Evolutionary conservation across 2,888 invertebrate species (phyloP), one percentile per base, ranked within the genome.

Genomic region (Chymomyza amoena): DNA sequence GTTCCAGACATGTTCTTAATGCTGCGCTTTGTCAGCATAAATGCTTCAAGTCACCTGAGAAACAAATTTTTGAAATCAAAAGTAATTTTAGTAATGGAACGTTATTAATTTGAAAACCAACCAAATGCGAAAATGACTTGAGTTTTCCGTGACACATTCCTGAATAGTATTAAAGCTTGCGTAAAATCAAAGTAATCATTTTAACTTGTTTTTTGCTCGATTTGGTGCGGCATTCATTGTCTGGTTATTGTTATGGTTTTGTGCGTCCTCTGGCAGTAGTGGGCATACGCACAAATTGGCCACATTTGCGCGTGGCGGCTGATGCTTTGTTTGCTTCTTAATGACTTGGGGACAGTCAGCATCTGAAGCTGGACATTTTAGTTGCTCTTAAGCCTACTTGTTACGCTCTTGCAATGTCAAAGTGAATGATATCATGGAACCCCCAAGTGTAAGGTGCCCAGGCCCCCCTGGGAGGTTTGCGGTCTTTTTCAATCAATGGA

Each of bases 401-500:
- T 54, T 54, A 54, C 20, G 16, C 16, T 18, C 20, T 20, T 18
- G 20, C 16, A 18, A 20, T 16, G 54, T 54, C 54, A 20, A 16
- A 54, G 54, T n/a, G 54, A 18, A 54, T 54, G 54, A 18, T 18
- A 18, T 18, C 20, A 54, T 54, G 54, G 32, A 59, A 45, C 13
- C 39, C 39, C 39, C 39, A 45, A 13, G 39, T 45, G 39, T 45
- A 45, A 45, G 39, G 39, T 45, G 13, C 13, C 39, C 39, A 13
- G 13, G 39, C 13, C 3, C 10, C 67, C 20, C n/a, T 51, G 20
- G 15, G 16, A 25, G 57, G 56, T 54, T 76, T 63, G 60, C 67
- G 68, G 67, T 77, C 72, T 70, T 80, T 80, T 86, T 83, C 86
- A 86, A 83, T 83, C 83, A 86, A 83, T 83, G 75, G 65, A 77